Conservation (phyloP, 1,140 invertebrate genomes). For the Neotoxoptera formosana region DNA sequence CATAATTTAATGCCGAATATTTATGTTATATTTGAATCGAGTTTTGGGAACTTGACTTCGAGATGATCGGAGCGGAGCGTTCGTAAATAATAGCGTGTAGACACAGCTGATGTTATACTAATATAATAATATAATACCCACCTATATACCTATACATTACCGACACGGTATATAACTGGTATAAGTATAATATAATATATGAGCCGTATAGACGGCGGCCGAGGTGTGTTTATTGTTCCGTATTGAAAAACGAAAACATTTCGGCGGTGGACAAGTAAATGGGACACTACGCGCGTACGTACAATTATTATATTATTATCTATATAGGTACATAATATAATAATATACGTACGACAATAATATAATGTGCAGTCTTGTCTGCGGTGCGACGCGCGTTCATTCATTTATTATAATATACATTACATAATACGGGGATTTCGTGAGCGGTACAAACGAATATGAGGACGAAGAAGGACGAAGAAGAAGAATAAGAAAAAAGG, state of each 20-base stretch:
- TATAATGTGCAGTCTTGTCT: neutral
- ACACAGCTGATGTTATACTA: neutral
- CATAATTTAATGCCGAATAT: neutral
- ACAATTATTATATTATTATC: neutral
- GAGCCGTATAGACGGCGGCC: neutral
- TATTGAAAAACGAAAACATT: slow-evolving; percentile 10
- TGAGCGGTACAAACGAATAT: neutral
- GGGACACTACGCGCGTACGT: neutral
- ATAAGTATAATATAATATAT: neutral
- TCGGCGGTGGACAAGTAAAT: neutral
- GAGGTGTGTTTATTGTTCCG: neutral
- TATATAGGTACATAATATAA: neutral
- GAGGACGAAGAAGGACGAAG: neutral
- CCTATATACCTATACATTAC: neutral
- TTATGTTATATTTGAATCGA: neutral
- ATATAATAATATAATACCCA: neutral
- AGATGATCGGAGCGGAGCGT: neutral
- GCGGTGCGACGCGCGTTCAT: neutral
- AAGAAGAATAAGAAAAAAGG: neutral
- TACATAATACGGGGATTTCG: neutral
- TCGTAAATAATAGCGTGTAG: neutral
- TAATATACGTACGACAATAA: neutral
- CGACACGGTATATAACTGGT: neutral
- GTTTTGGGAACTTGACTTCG: neutral
- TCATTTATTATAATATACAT: neutral